phyloP scores from a whole-genome alignment of 2,113 vertebrate genomes.

The Hemibagrus wyckioides region DNA sequence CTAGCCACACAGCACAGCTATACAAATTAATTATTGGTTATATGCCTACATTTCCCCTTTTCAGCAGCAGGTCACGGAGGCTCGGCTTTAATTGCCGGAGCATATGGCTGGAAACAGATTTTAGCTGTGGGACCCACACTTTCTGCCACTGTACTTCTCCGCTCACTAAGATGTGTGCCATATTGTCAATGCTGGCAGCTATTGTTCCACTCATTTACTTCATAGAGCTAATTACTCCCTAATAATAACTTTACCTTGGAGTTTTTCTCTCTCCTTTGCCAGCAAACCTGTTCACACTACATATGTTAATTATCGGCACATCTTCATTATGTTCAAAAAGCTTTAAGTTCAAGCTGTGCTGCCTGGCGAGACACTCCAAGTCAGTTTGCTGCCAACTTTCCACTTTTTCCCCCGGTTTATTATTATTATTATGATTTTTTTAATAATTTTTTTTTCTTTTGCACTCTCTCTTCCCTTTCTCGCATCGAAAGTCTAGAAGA shows the following conservation, averaged over 20 bases:
- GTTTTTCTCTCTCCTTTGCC: constrained; percentile 95
- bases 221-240: constrained; percentile 99
- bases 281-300: constrained; percentile 99
- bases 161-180: constrained; percentile 96
- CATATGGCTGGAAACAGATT: constrained; percentile 99
- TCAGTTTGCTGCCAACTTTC: constrained; percentile 91
- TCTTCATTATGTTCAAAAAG: constrained; percentile 99
- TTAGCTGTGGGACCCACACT: constrained; percentile 96
- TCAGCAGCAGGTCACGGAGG: constrained; percentile 93
- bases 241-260: constrained; percentile 99
- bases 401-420: constrained; percentile 80
- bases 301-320: constrained; percentile 99
- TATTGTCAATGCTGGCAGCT: constrained; percentile 99
- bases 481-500: constrained; percentile 69
- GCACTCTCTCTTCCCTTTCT: constrained; percentile 47
- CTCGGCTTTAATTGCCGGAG: constrained; percentile 96
- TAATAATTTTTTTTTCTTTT: constrained; percentile 45
- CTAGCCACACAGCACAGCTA: constrained; percentile 43
- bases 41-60: constrained; percentile 86
- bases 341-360: constrained; percentile 99
- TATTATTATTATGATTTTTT: constrained; percentile 38
- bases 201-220: constrained; percentile 99
- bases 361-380: constrained; percentile 88
- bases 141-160: constrained; percentile 93
- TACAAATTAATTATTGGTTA: constrained; percentile 80